Percentiles rank a stretch among this genome's conserved stretches.
Evolutionary conservation across 2,797 vertebrate species (phyloP).

Genomic region (Epinephelus awoara): DNA sequence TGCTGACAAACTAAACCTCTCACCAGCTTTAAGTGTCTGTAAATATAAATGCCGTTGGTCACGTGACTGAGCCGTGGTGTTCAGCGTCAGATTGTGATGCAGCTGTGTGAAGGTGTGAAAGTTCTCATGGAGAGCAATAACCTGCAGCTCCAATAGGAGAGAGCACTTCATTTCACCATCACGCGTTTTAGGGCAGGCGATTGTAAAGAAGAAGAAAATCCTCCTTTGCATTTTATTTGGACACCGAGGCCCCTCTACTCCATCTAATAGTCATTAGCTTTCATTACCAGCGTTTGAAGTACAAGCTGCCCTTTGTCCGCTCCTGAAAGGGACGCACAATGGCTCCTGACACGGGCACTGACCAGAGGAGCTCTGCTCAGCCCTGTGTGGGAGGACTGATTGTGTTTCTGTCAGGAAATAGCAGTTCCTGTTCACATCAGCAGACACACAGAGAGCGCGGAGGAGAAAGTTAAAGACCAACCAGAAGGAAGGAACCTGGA

Average conservation of each 20-base stretch:
- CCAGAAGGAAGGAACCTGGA: neutral
- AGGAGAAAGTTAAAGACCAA: constrained; percentile 12
- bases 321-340: constrained; percentile 86
- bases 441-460: constrained; percentile 12
- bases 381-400: constrained; percentile 78
- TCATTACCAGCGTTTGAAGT: constrained; percentile 95
- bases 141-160: constrained; percentile 66
- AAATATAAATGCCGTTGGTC: neutral
- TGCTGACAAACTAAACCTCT: neutral
- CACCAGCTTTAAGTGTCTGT: neutral
- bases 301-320: constrained; percentile 85
- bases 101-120: constrained; percentile 86
- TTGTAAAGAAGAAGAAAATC: constrained; percentile 83
- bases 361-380: constrained; percentile 57
- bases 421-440: constrained; percentile 73
- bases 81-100: neutral
- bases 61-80: neutral
- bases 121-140: constrained; percentile 87
- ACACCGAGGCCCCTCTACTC: constrained; percentile 82
- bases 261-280: constrained; percentile 96
- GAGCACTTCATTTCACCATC: constrained; percentile 62
- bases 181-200: constrained; percentile 79
- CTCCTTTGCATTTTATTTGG: constrained; percentile 88
- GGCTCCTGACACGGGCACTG: constrained; percentile 86
- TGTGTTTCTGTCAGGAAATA: constrained; percentile 85